Percentiles rank a stretch among this genome's conserved stretches.
Conservation (phyloP, 2,888 invertebrate genomes). For the Periphyllus acericola region DNA sequence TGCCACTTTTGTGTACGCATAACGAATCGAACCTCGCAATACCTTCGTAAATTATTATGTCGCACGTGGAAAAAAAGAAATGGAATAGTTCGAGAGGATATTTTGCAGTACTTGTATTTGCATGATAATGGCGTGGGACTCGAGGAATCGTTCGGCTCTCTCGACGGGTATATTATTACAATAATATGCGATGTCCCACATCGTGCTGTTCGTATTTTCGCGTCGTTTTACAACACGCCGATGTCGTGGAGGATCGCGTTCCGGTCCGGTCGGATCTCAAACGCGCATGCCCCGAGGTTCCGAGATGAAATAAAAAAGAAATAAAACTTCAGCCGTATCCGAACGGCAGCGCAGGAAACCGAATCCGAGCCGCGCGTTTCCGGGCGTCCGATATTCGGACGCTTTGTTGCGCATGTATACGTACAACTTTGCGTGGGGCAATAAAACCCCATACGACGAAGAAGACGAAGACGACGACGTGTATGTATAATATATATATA, state of each 20-base stretch:
- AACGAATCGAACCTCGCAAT: too few species aligned
- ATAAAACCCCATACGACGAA: constrained; percentile 17
- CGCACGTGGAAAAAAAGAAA: neutral
- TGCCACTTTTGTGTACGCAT: too few species aligned
- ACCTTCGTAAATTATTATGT: too few species aligned
- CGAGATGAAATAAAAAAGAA: constrained; percentile 29
- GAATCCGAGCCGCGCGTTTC: constrained; percentile 31
- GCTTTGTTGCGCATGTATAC: neutral
- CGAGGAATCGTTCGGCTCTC: neutral
- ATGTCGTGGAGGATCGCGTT: constrained; percentile 27
- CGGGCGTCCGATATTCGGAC: constrained; percentile 52
- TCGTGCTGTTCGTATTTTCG: neutral
- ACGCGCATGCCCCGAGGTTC: neutral
- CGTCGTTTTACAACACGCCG: too few species aligned
- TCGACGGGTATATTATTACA: neutral
- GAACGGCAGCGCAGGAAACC: constrained; percentile 24
- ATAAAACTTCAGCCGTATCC: constrained; percentile 43
- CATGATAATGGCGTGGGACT: neutral
- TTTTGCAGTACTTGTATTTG: neutral
- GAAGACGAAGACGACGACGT: neutral
- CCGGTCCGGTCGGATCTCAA: constrained; percentile 28
- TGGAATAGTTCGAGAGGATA: neutral
- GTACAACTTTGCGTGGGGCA: constrained; percentile 22
- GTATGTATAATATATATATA: neutral
- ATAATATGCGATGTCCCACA: neutral